phyloP scores from a whole-genome alignment of 2,888 invertebrate species.

The Ceratothoa steindachneri region DNA sequence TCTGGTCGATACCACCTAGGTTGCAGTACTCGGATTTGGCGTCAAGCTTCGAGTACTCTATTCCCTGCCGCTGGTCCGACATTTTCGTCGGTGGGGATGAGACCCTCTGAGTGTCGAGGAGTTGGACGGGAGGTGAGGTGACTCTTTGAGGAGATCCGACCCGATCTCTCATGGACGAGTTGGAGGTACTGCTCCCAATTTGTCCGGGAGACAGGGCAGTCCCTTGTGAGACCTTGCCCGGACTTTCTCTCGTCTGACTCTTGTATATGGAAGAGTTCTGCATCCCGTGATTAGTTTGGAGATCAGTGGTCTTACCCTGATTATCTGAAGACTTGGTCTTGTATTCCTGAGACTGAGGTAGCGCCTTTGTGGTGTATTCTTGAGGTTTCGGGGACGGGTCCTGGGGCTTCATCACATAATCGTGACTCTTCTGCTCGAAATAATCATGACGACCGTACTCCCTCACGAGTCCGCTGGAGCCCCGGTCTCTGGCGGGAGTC shows the following conservation, averaged over 20 bases:
- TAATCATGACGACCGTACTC: slow-evolving; percentile 43
- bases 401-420: slow-evolving; percentile 25
- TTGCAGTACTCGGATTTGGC: slow-evolving; percentile 22
- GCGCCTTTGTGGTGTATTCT: slow-evolving; percentile 34
- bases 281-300: slow-evolving; percentile 20
- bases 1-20: slow-evolving; percentile 13
- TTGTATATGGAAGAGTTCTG: slow-evolving; percentile 30
- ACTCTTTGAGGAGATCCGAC: slow-evolving; percentile 44
- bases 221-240: slow-evolving; percentile 32
- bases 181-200: background rate
- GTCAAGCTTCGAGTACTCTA: slow-evolving; percentile 28
- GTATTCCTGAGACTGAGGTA: slow-evolving; percentile 30
- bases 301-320: slow-evolving; percentile 24
- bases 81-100: slow-evolving; percentile 38
- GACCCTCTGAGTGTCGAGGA: slow-evolving; percentile 25
- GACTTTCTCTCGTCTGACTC: slow-evolving; percentile 34
- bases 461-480: slow-evolving; percentile 23
- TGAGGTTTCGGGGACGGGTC: slow-evolving; percentile 38
- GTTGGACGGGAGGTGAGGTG: slow-evolving; percentile 34
- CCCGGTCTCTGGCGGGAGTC: slow-evolving; percentile 28
- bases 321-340: slow-evolving; percentile 30
- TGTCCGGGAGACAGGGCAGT: slow-evolving; percentile 22
- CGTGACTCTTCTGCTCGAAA: slow-evolving; percentile 29
- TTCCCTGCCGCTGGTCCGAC: slow-evolving; percentile 26
- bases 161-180: slow-evolving; percentile 27